Conservation (phyloP, 2,888 invertebrate species). For the Willowsia nigromaculata region DNA sequence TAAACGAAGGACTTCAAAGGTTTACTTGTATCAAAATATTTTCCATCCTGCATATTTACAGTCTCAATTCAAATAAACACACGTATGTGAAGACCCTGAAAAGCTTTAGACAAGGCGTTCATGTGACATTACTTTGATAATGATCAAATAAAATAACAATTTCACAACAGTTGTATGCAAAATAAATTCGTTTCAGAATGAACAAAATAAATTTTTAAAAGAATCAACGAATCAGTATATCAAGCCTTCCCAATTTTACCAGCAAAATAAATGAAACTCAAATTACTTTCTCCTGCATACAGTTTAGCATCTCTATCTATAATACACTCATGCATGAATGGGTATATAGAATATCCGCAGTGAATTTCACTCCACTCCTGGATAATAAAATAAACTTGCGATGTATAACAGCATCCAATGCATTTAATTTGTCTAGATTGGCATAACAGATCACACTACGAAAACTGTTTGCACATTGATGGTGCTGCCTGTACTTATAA, state of each 20-base stretch:
- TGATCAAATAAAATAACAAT: neutral
- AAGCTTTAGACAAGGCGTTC: no score
- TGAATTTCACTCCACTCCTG: neutral
- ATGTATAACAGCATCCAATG: constrained; percentile 14
- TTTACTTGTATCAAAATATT: neutral
- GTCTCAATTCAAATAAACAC: neutral
- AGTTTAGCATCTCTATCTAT: neutral
- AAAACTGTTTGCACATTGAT: neutral
- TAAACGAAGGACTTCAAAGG: neutral
- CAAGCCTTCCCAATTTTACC: neutral
- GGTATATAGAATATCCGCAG: constrained; percentile 27
- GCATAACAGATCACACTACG: constrained; percentile 21
- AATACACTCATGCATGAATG: constrained; percentile 12
- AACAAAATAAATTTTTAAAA: neutral
- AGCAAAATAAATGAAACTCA: neutral
- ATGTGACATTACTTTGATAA: neutral
- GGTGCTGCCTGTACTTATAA: neutral
- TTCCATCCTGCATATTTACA: neutral
- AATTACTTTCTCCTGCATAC: neutral
- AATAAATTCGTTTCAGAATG: neutral
- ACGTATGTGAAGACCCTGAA: neutral
- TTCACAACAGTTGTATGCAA: neutral
- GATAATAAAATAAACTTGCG: constrained; percentile 50
- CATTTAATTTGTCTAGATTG: constrained; percentile 60
- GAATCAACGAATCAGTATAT: neutral